phyloP scores from a whole-genome alignment of 1,140 invertebrate genomes.

The Drepana arcuata region DNA sequence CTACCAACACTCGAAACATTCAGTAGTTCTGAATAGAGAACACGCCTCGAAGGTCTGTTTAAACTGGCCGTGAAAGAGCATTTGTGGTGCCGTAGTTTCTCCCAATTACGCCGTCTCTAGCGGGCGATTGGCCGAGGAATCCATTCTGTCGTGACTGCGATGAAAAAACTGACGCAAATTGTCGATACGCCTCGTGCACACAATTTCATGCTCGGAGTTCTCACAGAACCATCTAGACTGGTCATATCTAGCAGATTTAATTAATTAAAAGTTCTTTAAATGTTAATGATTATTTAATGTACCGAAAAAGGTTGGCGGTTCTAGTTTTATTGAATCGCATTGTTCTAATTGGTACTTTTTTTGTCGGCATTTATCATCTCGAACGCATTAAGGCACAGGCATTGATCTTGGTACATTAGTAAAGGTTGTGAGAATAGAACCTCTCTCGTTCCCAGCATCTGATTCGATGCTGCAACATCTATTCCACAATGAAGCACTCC shows the following conservation, averaged over 20 bases:
- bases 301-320: constrained; percentile 21
- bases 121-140: constrained; percentile 61
- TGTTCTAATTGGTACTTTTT: constrained; percentile 39
- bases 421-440: constrained; percentile 28
- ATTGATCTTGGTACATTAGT: constrained; percentile 30
- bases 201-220: constrained; percentile 63
- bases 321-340: constrained; percentile 26
- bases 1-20: too few relatives aligned
- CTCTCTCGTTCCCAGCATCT: too few relatives aligned
- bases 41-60: constrained; percentile 36
- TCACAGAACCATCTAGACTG: constrained; percentile 56
- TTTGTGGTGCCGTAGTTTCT: constrained; percentile 61
- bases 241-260: constrained; percentile 47
- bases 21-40: too few relatives aligned
- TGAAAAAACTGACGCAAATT: constrained; percentile 70
- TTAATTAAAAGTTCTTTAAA: constrained; percentile 29
- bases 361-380: constrained; percentile 28
- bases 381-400: constrained; percentile 24
- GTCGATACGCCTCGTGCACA: constrained; percentile 67
- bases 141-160: constrained; percentile 65
- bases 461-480: not conserved
- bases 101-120: constrained; percentile 65
- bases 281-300: constrained; percentile 39
- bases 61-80: constrained; percentile 35
- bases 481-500: not conserved